A percentile compares a stretch with the other conserved stretches of the same genome.
These are phyloP conservation scores for Crotalus adamanteus DNA, from an alignment of 2,797 vertebrate species.

Conservation along the genomic window DNA sequence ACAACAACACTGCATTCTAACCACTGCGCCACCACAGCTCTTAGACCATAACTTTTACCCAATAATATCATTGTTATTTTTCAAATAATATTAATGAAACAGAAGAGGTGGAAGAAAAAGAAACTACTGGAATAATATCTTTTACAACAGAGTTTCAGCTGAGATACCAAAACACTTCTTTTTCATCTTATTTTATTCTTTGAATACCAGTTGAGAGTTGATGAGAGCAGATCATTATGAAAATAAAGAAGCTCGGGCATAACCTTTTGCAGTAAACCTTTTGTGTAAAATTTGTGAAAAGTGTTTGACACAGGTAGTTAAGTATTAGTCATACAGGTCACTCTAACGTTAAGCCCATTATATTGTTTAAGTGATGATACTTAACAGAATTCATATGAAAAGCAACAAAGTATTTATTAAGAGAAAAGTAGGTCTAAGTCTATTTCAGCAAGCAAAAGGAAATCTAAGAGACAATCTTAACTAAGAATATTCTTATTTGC, in stretches of 20 bases:
- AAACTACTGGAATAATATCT: background rate
- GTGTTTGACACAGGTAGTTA: constrained; percentile 46
- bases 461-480: background rate
- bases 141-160: background rate
- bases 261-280: constrained; percentile 18
- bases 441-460: background rate
- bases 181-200: background rate
- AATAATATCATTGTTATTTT: background rate
- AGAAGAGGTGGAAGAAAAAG: background rate
- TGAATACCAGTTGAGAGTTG: constrained; percentile 7
- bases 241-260: constrained; percentile 4
- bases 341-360: constrained; percentile 32
- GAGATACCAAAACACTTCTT: background rate
- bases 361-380: constrained; percentile 15
- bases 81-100: background rate
- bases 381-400: constrained; percentile 13
- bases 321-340: constrained; percentile 56
- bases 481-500: background rate
- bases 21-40: no score
- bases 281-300: constrained; percentile 48
- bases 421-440: background rate
- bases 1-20: no score
- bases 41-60: no score
- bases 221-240: constrained; percentile 13
- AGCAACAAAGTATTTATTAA: constrained; percentile 28